Base-by-base conservation (phyloP, 2,888 invertebrate genomes). In the Clunio marinus region DNA sequence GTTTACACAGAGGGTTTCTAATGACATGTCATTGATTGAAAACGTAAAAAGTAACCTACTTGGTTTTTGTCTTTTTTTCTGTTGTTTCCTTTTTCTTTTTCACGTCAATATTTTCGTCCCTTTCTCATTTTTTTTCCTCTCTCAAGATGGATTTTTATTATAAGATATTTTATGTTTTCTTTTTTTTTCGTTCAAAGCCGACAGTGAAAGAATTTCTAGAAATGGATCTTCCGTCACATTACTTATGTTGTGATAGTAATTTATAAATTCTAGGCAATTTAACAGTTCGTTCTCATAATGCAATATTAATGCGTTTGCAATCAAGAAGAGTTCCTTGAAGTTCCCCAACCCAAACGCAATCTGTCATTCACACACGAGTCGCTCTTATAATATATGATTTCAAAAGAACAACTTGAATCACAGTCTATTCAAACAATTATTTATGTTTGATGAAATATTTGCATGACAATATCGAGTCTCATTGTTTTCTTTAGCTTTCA, bases 21-120 rank as follows among this genome's bases (percentile, higher is more conserved):
- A 41, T 41, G 41, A 41, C 41, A 41, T 41, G 41, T 41, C 41
- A 41, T 41, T 41, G 41, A 41, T 41, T 41, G 41, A 13, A 41
- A 41, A 41, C 7, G 41, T 41, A 41, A 41, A 41, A 41, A 41
- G n/a, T 13, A 3, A 13, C 41, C 4, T 7, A 41, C 41, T 41
- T 41, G 41, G 13, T 41, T 7, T 15, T 41, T 10, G 41, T 41
- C 3, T 41, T 41, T 41, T 41, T n/a, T n/a, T n/a, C n/a, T 41
- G 41, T 41, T 41, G 13, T 41, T 55, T 55, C 8, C 24, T 10
- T 32, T 32, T 32, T 32, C 10, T 32, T 2, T 7, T 55, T 17
- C 20, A 15, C 3, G 41, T 41, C n/a, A 4, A 41, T 22, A 55
- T 55, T 55, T 55, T 17, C 17, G 55, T 55, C 55, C 24, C 55